Base-by-base conservation (phyloP, 2,113 vertebrate genomes). In the Misgurnus anguillicaudatus region DNA sequence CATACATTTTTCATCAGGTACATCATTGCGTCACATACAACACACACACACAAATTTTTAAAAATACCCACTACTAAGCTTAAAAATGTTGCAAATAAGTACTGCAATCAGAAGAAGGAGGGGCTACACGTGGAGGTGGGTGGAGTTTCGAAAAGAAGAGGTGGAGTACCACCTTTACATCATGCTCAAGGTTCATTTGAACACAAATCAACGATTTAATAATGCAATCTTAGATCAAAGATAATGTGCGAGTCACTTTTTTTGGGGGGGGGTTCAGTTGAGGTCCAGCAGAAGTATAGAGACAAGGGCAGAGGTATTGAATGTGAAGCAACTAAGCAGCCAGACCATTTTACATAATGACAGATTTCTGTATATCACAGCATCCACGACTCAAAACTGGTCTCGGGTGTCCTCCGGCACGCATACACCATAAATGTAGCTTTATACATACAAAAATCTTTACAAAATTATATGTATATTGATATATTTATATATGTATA, bases 361-460 rank as follows among this genome's bases (percentile, higher is more conserved):
- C 24, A 77, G 61, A 48, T 62, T 83, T 83, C 84, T 82, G 83
- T 88, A 79, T 83, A 80, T 79, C 39, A 57, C 53, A 57, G 53
- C 53, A 89, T 85, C 87, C 86, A 24, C 70, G 9, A 63, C 51
- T 78, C 62, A 81, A 80, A 88, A 88, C 89, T 87, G 88, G 86
- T 84, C 87, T 86, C 85, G 82, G 82, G 36, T 82, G 70, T 51
- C 51, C 70, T 70, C 72, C 0, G 19, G 51, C 67, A 66, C n/a
- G 45, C 58, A 76, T 55, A 75, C 85, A 69, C 41, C 89, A 89
- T 89, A 89, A 91, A 92, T 91, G 92, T 90, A 92, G 90, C 91
- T 91, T 92, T 90, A 90, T 91, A 91, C 92, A 91, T 93, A 94
- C 91, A 92, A 93, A 93, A 92, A 91, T 89, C 87, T 88, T 90